Evolutionary conservation across 2,797 vertebrate genomes (phyloP).

Genomic region (Enteromius trimaculatus): DNA sequence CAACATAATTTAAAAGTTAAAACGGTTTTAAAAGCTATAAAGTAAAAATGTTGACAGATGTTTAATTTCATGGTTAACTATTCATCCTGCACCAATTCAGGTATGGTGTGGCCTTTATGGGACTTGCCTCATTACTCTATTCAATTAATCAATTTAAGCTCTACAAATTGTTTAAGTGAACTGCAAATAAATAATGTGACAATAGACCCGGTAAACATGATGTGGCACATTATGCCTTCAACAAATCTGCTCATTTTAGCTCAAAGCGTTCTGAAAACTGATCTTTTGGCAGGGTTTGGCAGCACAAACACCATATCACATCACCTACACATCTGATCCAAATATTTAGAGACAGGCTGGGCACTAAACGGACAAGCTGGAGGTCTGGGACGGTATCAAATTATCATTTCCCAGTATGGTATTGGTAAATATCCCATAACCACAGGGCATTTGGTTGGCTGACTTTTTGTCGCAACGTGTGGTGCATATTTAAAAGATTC

Average conservation of each 20-base stretch:
- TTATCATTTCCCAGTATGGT: conserved; percentile 25
- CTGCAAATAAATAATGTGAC: conserved; percentile 2
- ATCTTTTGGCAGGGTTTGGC: conserved; percentile 21
- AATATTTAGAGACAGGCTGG: conserved; percentile 22
- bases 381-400: conserved; percentile 20
- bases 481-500: conserved; percentile 28
- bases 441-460: conserved; percentile 22
- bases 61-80: neutral
- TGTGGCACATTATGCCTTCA: conserved; percentile 6
- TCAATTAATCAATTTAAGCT: neutral
- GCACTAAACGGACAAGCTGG: conserved; percentile 17
- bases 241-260: conserved; percentile 27
- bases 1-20: neutral
- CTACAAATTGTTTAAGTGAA: neutral
- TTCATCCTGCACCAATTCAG: neutral
- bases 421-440: conserved; percentile 25
- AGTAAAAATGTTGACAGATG: neutral
- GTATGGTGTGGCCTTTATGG: neutral
- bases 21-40: neutral
- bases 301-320: conserved; percentile 46
- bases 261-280: conserved; percentile 30
- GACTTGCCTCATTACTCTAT: neutral
- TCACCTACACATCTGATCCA: conserved; percentile 43
- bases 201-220: conserved; percentile 30
- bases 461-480: neutral